Evolutionary conservation across 2,888 invertebrate genomes (phyloP).

Genomic region (Frankliniella fusca): DNA sequence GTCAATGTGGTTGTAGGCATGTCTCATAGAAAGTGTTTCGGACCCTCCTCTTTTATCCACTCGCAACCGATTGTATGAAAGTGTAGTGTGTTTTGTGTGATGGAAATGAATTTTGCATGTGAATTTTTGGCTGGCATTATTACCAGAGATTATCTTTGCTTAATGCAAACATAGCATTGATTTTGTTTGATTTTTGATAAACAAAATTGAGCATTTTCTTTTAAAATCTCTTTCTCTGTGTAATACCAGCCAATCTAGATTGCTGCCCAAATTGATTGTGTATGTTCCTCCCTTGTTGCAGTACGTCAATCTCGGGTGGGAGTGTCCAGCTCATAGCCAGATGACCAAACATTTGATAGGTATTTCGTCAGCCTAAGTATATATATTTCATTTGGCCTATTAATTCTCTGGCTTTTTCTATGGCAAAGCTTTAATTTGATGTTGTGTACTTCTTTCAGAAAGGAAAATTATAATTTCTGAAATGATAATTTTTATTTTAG

Average conservation of each 20-base stretch:
- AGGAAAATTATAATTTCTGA: too few species aligned
- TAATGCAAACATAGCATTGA: neutral
- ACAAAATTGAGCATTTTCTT: neutral
- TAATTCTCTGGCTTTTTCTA: neutral
- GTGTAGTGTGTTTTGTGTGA: constrained; percentile 13
- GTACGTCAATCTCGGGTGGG: constrained; percentile 89
- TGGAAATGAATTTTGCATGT: constrained; percentile 7
- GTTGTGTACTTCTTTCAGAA: too few species aligned
- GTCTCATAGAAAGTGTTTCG: constrained; percentile 9
- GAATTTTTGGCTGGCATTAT: neutral
- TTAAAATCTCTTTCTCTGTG: neutral
- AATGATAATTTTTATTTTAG: too few species aligned
- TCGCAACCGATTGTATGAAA: neutral
- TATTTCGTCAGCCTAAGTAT: constrained; percentile 29
- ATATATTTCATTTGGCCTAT: neutral
- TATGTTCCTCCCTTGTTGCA: constrained; percentile 54
- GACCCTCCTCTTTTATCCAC: constrained; percentile 7
- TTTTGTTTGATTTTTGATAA: neutral
- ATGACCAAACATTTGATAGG: constrained; percentile 38
- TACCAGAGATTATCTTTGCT: neutral
- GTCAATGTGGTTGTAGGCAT: neutral
- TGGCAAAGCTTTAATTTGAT: too few species aligned
- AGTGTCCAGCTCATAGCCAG: constrained; percentile 69
- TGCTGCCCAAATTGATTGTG: constrained; percentile 31
- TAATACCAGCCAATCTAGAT: neutral